Base-by-base conservation (phyloP, 2,888 invertebrate genomes). In the Diaprepes abbreviatus region DNA sequence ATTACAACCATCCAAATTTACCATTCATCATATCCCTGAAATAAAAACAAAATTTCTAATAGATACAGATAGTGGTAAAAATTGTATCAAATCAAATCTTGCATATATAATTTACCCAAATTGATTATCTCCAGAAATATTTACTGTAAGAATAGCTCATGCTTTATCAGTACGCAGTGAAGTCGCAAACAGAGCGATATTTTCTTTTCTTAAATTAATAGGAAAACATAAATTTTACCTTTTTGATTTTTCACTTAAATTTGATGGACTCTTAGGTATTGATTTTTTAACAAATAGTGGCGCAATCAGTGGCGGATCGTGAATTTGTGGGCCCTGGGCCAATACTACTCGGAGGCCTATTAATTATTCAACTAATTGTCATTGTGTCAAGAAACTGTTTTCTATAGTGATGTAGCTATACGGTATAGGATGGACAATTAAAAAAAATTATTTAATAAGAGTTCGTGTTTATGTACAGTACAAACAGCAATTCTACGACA, bases 231-330 rank as follows among this genome's bases (percentile, higher is more conserved):
- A 64, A 43, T 64, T 64, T 31, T 59, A 45, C 62, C 21, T 60
- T 9, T 62, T 55, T 38, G 55, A 62, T 50, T 64, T 64, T 68
- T 67, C 60, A 1, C 38, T 16, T n/a, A 62, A 62, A 54, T 67
- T 60, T 17, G 64, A 64, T 14, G 64, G 55, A n/a, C 17, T 64
- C 10, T 36, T 64, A 17, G 64, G 64, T 2, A 55, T 64, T 16
- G 55, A 64, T 19, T 57, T 64, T 35, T 35, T 55, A 9, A 21
- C n/a, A n/a, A n/a, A n/a, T n/a, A n/a, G n/a, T n/a, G n/a, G n/a
- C n/a, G n/a, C n/a, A n/a, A n/a, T n/a, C 19, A 40, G 31, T 1
- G 31, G 31, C 31, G 31, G 31, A 31, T 31, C 31, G 31, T 31
- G 10, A 31, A 31, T 31, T 31, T 31, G 31, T 31, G 31, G 31